Base-by-base conservation (phyloP, 2,888 invertebrate species). In the Odontocerum albicorne region DNA sequence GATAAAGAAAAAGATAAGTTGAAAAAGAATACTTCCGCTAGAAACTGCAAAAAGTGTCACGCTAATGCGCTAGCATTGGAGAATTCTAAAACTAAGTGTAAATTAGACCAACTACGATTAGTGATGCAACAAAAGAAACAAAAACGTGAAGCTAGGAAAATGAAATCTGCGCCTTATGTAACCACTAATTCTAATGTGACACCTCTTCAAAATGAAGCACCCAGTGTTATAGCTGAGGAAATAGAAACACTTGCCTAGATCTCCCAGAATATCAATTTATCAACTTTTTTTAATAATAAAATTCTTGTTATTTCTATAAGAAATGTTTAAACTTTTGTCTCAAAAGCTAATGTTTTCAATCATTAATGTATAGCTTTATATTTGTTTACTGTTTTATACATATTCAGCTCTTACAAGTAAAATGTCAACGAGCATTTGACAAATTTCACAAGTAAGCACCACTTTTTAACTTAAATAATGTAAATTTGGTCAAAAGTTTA, bases 71-170 rank as follows among this genome's bases (percentile, higher is more conserved):
- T 83, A 52, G 86, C 86, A 43, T 73, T 84, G 67, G 88, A 90
- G 62, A 90, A 90, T 68, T 82, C 84, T 63, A 88, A 88, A 64
- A 88, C 90, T 4, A 87, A 90, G 65, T 88, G 89, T 63, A 95
- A 95, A 72, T 82, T 95, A 71, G 90, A 92, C 67, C 90, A 91
- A 62, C 76, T 95, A 49, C 86, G 93, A 63, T 81, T 91, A 63
- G 91, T 94, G 54, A 90, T 96, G 91, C 92, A 92, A 64, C 92
- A 95, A 70, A 84, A 91, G 65, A 87, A 92, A 61, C 88, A 92
- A 62, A 81, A 91, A 57, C 84, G 94, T 47, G 88, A 91, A 65
- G 90, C 88, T 36, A 81, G 90, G 51, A 86, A 86, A 68, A 73
- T 86, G 57, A 85, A 86, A 67, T 80, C 82, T 2, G 71, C 83